Evolutionary conservation across 2,797 vertebrate species (phyloP).

Genomic region (Sebastes oblongus): DNA sequence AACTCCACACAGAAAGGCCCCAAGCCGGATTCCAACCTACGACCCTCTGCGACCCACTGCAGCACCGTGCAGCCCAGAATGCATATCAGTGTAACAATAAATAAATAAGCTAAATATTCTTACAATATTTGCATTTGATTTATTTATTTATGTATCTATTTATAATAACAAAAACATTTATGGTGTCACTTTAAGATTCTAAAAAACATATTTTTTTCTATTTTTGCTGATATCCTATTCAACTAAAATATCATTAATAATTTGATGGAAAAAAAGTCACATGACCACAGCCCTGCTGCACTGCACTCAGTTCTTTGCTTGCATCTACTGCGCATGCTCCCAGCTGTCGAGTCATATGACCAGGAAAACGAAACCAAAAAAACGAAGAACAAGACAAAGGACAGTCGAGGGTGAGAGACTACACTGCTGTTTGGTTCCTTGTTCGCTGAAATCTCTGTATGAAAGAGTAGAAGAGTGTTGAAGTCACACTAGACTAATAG

Average conservation of each 20-base stretch:
- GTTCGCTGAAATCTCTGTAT: not conserved
- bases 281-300: not conserved
- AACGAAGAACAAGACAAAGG: constrained; percentile 1
- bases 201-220: not conserved
- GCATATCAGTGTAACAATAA: not conserved
- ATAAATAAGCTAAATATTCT: not conserved
- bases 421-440: rapidly evolving
- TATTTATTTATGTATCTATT: too few species aligned
- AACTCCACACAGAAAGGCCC: too few species aligned
- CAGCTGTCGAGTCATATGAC: constrained; percentile 37
- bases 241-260: not conserved
- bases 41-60: too few species aligned
- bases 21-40: too few species aligned
- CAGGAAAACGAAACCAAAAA: constrained; percentile 45
- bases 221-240: too few species aligned
- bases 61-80: not conserved
- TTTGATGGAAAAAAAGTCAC: not conserved
- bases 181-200: not conserved
- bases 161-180: not conserved
- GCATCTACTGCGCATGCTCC: constrained; percentile 14
- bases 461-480: not conserved
- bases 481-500: not conserved
- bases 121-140: not conserved
- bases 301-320: not conserved
- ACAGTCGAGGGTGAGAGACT: rapidly evolving